Evolutionary conservation across 2,888 invertebrate genomes (phyloP).

Genomic region (Barypeithes pellucidus): DNA sequence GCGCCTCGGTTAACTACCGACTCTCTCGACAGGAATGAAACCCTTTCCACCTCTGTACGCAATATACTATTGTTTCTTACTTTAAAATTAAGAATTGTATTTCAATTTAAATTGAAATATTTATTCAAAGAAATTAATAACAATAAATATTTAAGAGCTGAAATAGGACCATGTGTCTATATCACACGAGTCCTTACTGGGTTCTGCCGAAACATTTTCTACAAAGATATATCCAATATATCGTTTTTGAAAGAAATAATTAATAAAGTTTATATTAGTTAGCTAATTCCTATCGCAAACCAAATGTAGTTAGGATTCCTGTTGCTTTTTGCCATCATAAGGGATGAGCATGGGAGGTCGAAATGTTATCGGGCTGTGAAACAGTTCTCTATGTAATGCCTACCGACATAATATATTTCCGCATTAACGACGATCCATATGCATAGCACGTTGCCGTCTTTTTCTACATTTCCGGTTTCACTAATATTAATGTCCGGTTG

Average conservation of each 20-base stretch:
- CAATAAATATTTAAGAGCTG: too few species aligned
- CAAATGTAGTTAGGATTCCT: neutral
- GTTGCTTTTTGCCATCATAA: neutral
- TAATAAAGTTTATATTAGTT: neutral
- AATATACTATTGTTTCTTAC: too few species aligned
- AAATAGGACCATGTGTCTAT: too few species aligned
- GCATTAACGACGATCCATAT: constrained; percentile 15
- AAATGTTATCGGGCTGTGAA: constrained; percentile 12
- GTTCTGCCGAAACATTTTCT: too few species aligned
- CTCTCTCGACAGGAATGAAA: too few species aligned
- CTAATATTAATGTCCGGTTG: neutral
- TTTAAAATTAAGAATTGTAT: too few species aligned
- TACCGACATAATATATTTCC: neutral
- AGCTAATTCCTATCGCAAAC: neutral
- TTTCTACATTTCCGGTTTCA: neutral
- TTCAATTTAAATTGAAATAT: too few species aligned
- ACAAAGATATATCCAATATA: neutral
- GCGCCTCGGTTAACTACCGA: too few species aligned
- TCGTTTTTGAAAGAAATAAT: neutral
- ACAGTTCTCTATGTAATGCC: neutral
- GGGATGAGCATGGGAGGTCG: neutral
- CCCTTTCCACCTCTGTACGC: too few species aligned
- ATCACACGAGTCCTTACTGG: too few species aligned
- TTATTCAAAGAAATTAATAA: too few species aligned
- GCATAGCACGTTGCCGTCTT: neutral